phyloP scores from a whole-genome alignment of 1,140 invertebrate genomes.

The Neelides sp. region DNA sequence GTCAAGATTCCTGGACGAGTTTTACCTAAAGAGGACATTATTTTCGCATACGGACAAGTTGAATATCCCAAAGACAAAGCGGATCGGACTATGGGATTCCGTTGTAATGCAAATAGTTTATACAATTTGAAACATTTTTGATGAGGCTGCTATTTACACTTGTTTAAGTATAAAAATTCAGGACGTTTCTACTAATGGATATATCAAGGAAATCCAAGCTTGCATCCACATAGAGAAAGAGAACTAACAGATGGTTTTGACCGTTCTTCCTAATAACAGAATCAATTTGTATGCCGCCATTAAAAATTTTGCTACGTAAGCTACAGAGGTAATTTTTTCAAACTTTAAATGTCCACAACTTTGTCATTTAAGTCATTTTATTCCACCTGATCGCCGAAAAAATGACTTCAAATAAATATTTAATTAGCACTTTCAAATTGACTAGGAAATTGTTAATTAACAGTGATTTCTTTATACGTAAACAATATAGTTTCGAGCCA shows the following conservation, averaged over 20 bases:
- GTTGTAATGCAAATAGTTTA: not conserved
- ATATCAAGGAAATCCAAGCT: not conserved
- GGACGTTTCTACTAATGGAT: not conserved
- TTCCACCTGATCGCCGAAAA: too few relatives aligned
- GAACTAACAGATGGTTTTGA: not conserved
- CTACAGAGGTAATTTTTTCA: not conserved
- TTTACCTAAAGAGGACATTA: slow-evolving; percentile 1
- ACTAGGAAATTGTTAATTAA: too few relatives aligned
- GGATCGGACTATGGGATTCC: slow-evolving; percentile 21
- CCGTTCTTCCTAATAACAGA: not conserved
- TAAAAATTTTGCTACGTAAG: not conserved
- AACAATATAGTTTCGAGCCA: slow-evolving; percentile 12
- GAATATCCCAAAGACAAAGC: slow-evolving; percentile 9
- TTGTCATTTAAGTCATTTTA: too few relatives aligned
- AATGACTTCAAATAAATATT: too few relatives aligned
- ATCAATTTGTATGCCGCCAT: not conserved
- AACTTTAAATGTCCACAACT: too few relatives aligned
- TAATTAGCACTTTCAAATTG: too few relatives aligned
- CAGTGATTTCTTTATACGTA: too few relatives aligned
- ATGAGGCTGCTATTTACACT: not conserved
- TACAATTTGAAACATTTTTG: not conserved
- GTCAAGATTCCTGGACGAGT: not conserved
- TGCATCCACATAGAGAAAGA: not conserved
- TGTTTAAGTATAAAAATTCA: not conserved
- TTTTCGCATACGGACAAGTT: not conserved